These are phyloP conservation scores for Dicranocentrus wangi DNA, from an alignment of 2,888 invertebrate genomes.

Conservation along the genomic window DNA sequence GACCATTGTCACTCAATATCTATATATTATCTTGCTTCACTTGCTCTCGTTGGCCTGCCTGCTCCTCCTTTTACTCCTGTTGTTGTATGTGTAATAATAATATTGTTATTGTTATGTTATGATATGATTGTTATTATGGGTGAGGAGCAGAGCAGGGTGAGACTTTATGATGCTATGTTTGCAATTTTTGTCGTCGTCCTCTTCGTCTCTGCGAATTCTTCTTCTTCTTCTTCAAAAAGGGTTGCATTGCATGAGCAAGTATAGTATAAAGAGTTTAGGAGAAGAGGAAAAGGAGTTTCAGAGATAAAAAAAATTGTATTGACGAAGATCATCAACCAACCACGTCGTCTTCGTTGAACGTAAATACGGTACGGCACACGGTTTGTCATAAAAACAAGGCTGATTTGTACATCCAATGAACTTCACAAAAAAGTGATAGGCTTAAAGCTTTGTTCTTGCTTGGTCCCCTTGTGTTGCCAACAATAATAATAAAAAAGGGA, in stretches of 20 bases:
- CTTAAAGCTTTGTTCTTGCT: background rate
- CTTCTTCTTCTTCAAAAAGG: background rate
- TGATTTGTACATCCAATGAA: slow-evolving; percentile 3
- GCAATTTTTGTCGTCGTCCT: slow-evolving; percentile 12
- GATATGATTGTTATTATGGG: slow-evolving; percentile 3
- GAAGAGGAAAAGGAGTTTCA: background rate
- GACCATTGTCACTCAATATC: background rate
- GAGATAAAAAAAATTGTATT: background rate
- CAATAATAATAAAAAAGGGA: background rate
- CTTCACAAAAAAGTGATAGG: background rate
- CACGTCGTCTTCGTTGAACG: background rate
- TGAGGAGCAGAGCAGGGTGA: background rate
- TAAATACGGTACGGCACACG: background rate
- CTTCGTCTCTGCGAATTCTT: background rate
- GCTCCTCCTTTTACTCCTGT: background rate
- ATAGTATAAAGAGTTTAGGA: background rate
- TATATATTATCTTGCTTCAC: background rate
- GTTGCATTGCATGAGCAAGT: background rate
- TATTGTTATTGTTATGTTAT: too few species aligned
- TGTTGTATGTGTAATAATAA: background rate
- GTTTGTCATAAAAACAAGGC: background rate
- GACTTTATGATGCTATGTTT: slow-evolving; percentile 18
- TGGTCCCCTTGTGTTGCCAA: background rate
- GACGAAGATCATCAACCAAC: background rate
- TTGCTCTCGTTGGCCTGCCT: background rate